Base-by-base conservation (phyloP, 2,113 vertebrate species). In the Thamnaconus septentrionalis region DNA sequence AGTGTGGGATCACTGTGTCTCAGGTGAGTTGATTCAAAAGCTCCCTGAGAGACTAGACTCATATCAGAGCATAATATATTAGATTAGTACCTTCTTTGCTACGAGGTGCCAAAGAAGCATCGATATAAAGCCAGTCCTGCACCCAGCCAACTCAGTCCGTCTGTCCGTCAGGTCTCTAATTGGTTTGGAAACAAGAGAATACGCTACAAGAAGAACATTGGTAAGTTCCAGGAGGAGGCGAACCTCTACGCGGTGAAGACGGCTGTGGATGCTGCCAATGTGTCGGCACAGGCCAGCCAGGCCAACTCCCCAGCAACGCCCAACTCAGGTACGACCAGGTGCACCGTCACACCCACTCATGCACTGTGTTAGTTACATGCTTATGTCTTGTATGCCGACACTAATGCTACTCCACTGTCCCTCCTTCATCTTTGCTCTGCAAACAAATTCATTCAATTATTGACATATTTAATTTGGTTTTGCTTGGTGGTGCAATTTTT, bases 101-200 rank as follows among this genome's bases (percentile, higher is more conserved):
- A 11, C n/a, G 10, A 50, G 48, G 4, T 50, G 48, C n/a, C 8
- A n/a, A 10, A 50, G 47, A 48, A 48, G 8, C 47, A 48, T 10
- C 47, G 8, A 7, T 50, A 50, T 50, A n/a, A 11, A 3, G 10
- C 1, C 6, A 12, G 12, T 18, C 18, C 18, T 4, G 7, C 49
- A 12, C 4, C 8, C 47, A 48, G 2, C n/a, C 9, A 11, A 50
- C n/a, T 50, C 4, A 31, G 1, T 31, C 8, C 31, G 2, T 72
- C 44, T 69, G 42, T 41, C 47, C 61, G 18, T 40, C 82, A 96
- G 95, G 95, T 95, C 78, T 96, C 94, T 86, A 96, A 94, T 90
- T 96, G 95, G 94, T 95, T 97, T 63, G 92, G 93, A 80, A 96
- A 96, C 91, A 96, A 97, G 86, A 93, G 94, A 88, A 97, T 96